Evolutionary conservation across 1,140 invertebrate species (phyloP), one percentile per base, ranked within the genome.

Genomic region (Protaetia brevitarsis): DNA sequence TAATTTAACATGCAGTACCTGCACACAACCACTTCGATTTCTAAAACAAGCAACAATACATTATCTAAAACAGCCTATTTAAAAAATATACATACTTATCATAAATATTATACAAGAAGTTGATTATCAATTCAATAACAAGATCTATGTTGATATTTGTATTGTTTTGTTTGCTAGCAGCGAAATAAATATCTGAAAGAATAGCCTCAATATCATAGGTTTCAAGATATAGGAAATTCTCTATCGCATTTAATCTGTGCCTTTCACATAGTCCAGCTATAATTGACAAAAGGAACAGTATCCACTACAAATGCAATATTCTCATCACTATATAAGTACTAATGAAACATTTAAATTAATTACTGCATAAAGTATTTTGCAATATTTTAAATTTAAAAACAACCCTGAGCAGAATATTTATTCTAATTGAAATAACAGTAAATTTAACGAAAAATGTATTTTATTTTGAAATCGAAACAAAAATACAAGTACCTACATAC

Each of bases 381-480:
- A 95, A 76, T 63, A 84, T 82, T 69, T 87, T 80, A 59, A 94
- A 80, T 80, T 95, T 95, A 78, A 91, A 87, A 11, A 91, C 91
- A 41, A 90, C 89, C 71, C 91, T 82, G 95, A 19, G 89, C 87
- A 68, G 88, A 86, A 79, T 92, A 94, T 76, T 89, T 86, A 29
- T 94, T 88, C 68, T 86, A 85, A 76, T 92, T 90, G 69, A n/a
- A n/a, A n/a, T n/a, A n/a, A n/a, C n/a, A n/a, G n/a, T n/a, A n/a
- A n/a, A n/a, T n/a, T n/a, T n/a, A n/a, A n/a, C n/a, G n/a, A n/a
- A n/a, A n/a, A n/a, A n/a, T n/a, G n/a, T n/a, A n/a, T n/a, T n/a
- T n/a, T n/a, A n/a, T n/a, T n/a, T n/a, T n/a, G n/a, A n/a, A n/a
- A n/a, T n/a, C n/a, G n/a, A n/a, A n/a, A n/a, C n/a, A n/a, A n/a